phyloP scores from a whole-genome alignment of 1,140 invertebrate species.

The Saccostrea cuccullata region DNA sequence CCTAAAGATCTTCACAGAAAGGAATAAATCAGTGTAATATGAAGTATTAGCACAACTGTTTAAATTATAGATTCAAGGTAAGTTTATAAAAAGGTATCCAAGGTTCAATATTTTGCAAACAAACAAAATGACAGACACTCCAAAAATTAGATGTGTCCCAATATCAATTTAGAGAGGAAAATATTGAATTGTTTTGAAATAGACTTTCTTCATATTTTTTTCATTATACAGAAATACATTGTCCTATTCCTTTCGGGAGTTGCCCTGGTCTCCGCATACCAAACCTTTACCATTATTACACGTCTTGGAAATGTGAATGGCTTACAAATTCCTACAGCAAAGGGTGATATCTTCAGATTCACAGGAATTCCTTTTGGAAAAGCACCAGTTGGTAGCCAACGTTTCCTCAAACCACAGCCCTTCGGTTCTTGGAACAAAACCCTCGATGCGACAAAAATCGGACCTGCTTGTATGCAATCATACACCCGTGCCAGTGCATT shows the following conservation, averaged over 20 bases:
- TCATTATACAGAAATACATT: not conserved
- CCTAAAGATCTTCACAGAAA: no score
- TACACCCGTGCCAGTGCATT: not conserved
- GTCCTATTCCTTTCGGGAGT: not conserved
- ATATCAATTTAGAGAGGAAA: no score
- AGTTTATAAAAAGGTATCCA: no score
- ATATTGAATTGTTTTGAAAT: no score
- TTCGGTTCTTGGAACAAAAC: slow-evolving; percentile 76
- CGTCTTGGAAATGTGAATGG: not conserved
- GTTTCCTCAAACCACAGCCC: slow-evolving; percentile 87
- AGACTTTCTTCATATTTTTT: no score
- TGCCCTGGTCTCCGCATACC: not conserved
- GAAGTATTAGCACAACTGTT: no score
- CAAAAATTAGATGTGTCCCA: no score
- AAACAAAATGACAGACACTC: no score
- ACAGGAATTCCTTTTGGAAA: slow-evolving; percentile 94
- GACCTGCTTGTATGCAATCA: not conserved
- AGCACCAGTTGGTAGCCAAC: slow-evolving; percentile 90
- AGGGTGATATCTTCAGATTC: slow-evolving; percentile 80
- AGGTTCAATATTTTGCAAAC: no score
- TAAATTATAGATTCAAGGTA: no score
- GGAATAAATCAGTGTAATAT: no score
- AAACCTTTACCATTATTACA: not conserved
- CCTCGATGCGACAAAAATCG: not conserved
- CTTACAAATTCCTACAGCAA: not conserved